Evolutionary conservation across 2,888 invertebrate species (phyloP).

Genomic region (Lapara coniferarum): DNA sequence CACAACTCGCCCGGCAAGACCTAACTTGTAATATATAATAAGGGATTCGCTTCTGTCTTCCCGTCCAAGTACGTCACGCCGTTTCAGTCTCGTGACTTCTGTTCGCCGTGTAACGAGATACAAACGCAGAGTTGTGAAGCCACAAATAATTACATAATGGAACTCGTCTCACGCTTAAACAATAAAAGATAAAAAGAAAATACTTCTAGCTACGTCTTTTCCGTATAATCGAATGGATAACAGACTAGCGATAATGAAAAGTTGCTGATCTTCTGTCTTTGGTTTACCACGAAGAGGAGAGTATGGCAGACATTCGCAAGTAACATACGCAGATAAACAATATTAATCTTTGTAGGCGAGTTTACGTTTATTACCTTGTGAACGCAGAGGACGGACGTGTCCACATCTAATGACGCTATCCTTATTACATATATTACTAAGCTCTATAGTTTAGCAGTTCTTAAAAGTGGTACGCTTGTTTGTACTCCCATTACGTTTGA

Average conservation of each 20-base stretch:
- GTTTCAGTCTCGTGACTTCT: background rate
- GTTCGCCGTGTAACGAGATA: background rate
- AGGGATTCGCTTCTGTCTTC: too few relatives aligned
- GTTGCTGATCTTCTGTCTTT: slow-evolving; percentile 49
- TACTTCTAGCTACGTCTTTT: slow-evolving; percentile 30
- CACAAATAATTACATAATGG: slow-evolving; percentile 13
- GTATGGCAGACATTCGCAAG: slow-evolving; percentile 36
- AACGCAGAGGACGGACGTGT: too few relatives aligned
- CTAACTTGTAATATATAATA: background rate
- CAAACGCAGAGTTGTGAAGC: background rate
- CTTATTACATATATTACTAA: background rate
- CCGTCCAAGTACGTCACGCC: background rate
- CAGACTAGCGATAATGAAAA: slow-evolving; percentile 45
- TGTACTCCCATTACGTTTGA: background rate
- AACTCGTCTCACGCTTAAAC: slow-evolving; percentile 21
- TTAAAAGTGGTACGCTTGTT: background rate
- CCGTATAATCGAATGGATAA: slow-evolving; percentile 31
- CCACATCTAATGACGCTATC: background rate
- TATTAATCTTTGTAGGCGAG: slow-evolving; percentile 23
- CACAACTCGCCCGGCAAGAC: background rate
- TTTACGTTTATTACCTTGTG: slow-evolving; percentile 12
- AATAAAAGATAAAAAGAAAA: slow-evolving; percentile 28
- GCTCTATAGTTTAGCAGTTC: background rate
- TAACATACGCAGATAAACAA: slow-evolving; percentile 29
- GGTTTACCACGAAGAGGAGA: slow-evolving; percentile 52